Conservation (phyloP, 2,797 vertebrate species). For the Brachymystax lenok region DNA sequence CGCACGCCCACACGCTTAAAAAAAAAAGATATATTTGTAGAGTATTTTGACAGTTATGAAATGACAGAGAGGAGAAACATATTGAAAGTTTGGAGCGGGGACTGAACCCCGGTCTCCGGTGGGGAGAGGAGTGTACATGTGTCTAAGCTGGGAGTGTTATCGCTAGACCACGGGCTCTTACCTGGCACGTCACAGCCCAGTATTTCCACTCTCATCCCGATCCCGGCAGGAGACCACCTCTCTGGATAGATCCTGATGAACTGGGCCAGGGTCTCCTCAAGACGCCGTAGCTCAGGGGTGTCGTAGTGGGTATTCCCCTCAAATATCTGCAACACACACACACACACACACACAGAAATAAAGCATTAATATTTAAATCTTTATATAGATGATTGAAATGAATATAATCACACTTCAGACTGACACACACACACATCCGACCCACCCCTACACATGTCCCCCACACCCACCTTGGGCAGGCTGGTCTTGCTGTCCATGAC, state of each 20-base stretch:
- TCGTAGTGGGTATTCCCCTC: constrained; percentile 97
- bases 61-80: too few relatives aligned
- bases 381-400: too few relatives aligned
- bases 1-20: not conserved
- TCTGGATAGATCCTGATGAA: constrained; percentile 89
- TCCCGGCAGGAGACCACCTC: constrained; percentile 93
- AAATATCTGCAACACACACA: constrained; percentile 78
- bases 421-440: not conserved
- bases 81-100: too few relatives aligned
- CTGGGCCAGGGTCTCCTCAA: constrained; percentile 87
- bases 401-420: not conserved
- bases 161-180: constrained; percentile 62
- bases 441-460: not conserved
- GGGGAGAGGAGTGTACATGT: not conserved
- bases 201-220: constrained; percentile 96
- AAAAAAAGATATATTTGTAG: too few relatives aligned
- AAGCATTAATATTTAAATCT: not conserved
- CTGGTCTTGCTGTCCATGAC: constrained; percentile 88
- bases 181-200: constrained; percentile 95
- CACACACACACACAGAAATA: not conserved
- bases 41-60: too few relatives aligned
- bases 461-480: constrained; percentile 84
- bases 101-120: not conserved
- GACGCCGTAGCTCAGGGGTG: constrained; percentile 89
- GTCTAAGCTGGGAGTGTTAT: not conserved